Base-by-base conservation (phyloP, 23 tunicate genomes). In the Corella eumyota region DNA sequence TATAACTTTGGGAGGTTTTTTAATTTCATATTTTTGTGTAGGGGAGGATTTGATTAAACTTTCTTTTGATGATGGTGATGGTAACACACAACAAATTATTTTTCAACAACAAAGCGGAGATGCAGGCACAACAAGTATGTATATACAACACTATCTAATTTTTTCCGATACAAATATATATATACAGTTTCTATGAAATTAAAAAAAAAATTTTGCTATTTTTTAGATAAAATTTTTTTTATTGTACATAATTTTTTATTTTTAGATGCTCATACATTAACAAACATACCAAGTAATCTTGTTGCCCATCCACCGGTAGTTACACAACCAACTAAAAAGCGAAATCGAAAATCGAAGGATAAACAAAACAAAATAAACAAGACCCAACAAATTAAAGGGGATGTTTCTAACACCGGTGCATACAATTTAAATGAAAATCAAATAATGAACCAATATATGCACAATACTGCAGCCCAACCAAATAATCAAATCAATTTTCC, bases 11-110 rank as follows among this genome's bases (percentile, higher is more conserved):
- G n/a, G n/a, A n/a, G n/a, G n/a, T n/a, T n/a, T n/a, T n/a, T n/a
- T n/a, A n/a, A n/a, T n/a, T n/a, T n/a, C n/a, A n/a, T n/a, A n/a
- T n/a, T n/a, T n/a, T n/a, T n/a, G n/a, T n/a, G n/a, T 51, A 83
- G 92, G 92, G 11, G 81, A 83, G 51, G 92, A 83, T 31, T 31
- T 74, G 32, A 78, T 83, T 23, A 74, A 62, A 60, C 51, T 83
- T 32, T 68, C 92, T 44, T 25, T 74, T 55, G 64, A 60, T 2
- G 38, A 46, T 62, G 79, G 72, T 3, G 71, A 68, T 20, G 78
- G 90, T 32, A 71, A 56, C 36, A 36, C 61, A 6, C 90, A 71
- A 33, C 69, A 65, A 44, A 67, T 64, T 3, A 36, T 79, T 49
- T 28, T 79, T 28, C 72, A 65, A 34, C 78, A 70, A 34, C 78